These are phyloP conservation scores for Lanistes nyassanus DNA, from an alignment of 1,140 invertebrate species.

Conservation along the genomic window DNA sequence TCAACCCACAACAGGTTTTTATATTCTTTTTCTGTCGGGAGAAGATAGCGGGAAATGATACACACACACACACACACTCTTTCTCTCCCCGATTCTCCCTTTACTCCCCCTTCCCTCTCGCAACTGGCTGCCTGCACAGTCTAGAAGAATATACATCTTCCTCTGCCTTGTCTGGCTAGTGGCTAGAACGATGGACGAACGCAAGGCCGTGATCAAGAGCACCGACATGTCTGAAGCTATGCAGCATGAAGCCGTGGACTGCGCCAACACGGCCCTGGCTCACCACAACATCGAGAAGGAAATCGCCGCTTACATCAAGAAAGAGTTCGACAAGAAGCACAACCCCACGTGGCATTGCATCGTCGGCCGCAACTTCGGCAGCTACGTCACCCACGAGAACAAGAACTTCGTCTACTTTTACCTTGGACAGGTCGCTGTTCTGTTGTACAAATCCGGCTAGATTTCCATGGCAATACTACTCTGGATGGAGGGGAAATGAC, in stretches of 20 bases:
- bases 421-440: slow-evolving; percentile 45
- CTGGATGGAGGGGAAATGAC: too few species aligned
- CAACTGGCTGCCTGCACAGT: too few species aligned
- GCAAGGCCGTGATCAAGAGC: slow-evolving; percentile 99
- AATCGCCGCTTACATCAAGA: slow-evolving; percentile 97
- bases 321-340: slow-evolving; percentile 92
- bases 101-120: too few species aligned
- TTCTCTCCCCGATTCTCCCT: too few species aligned
- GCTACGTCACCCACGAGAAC: slow-evolving; percentile 95
- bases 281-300: slow-evolving; percentile 99
- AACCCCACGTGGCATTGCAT: slow-evolving; percentile 92
- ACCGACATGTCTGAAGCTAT: slow-evolving; percentile 99
- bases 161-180: slow-evolving; percentile 4
- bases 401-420: slow-evolving; percentile 90
- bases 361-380: slow-evolving; percentile 93
- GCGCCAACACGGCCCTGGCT: slow-evolving; percentile 96
- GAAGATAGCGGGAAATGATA: too few species aligned
- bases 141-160: not conserved
- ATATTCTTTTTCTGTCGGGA: too few species aligned
- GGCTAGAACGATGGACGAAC: slow-evolving; percentile 80
- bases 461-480: slow-evolving; percentile 73
- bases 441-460: slow-evolving; percentile 46
- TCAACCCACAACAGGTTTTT: too few species aligned
- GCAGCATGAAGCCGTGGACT: slow-evolving; percentile 99
- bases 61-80: too few species aligned